Evolutionary conservation across 64 coral and sea anemone species (phyloP), one percentile per base, ranked within the genome.

Genomic region (Montipora capricornis): DNA sequence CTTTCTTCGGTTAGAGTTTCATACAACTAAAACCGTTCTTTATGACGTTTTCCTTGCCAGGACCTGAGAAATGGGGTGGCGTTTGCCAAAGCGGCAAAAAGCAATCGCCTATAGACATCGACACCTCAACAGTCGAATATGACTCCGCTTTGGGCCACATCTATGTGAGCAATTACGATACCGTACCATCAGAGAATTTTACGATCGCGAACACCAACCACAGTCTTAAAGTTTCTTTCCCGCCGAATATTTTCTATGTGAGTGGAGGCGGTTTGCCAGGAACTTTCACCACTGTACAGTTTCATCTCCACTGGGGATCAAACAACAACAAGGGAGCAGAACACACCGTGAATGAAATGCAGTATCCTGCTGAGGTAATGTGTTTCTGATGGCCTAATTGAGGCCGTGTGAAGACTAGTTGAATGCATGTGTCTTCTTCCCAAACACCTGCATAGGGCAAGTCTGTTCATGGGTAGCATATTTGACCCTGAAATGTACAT

Each of bases 231-330:
- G 26, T 84, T 6, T 49, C 20, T 20, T 19, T 92, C 13, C 0
- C 17, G 5, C 26, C 69, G 1, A 9, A 45, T 44, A 37, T 52
- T 3, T 92, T 74, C 80, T 5, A 2, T 10, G 80, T 92, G 5
- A 83, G 61, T 44, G 51, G 46, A 45, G 90, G 90, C 55, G 90
- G 69, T 29, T 61, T 92, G 14, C 6, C 8, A 3, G 90, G 51
- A 17, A 59, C 6, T 4, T 92, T 76, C 73, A 83, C 44, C 8
- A 74, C 69, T 5, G 3, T 44, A 11, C 49, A 74, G 80, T 82
- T 91, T 50, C 89, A 91, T 67, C 26, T 91, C 5, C 89, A 91
- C 79, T 91, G 89, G 89, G 89, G 90, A 49, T 5, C 47, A 29
- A 8, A 6, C 6, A 20, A 83, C 47, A 77, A 3, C 2, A 44